These are phyloP conservation scores for Diglossa cyanea DNA, from an alignment of 2,797 vertebrate genomes.

Conservation along the genomic window DNA sequence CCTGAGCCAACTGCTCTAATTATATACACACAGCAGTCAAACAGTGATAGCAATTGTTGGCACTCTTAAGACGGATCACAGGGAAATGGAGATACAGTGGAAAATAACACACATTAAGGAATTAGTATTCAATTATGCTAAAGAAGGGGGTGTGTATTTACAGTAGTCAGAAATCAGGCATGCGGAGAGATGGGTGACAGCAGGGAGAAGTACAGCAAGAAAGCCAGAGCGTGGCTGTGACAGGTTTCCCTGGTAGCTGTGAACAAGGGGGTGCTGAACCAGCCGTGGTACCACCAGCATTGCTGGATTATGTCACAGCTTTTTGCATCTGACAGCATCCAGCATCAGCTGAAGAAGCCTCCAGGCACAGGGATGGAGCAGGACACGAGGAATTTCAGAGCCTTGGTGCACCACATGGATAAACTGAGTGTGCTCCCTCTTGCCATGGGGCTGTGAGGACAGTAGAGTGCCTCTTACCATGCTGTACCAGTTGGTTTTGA, in stretches of 20 bases:
- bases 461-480: background rate
- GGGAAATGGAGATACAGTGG: background rate
- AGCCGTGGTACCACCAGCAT: background rate
- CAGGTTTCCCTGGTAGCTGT: background rate
- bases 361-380: background rate
- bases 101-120: constrained; percentile 46
- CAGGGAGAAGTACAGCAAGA: background rate
- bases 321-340: background rate
- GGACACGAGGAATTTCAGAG: rapidly evolving
- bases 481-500: background rate
- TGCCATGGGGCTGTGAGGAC: background rate
- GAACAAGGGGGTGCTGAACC: background rate
- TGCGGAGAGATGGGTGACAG: constrained; percentile 6
- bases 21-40: constrained; percentile 37
- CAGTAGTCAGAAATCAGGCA: constrained; percentile 10
- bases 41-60: background rate
- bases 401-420: rapidly evolving
- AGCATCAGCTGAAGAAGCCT: rapidly evolving
- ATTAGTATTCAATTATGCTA: constrained; percentile 6
- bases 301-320: background rate
- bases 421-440: background rate
- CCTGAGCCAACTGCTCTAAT: constrained; percentile 53
- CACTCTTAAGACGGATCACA: background rate
- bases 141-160: background rate
- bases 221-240: background rate